Evolutionary conservation across 2,113 vertebrate genomes (phyloP).

Genomic region (Nestor notabilis): DNA sequence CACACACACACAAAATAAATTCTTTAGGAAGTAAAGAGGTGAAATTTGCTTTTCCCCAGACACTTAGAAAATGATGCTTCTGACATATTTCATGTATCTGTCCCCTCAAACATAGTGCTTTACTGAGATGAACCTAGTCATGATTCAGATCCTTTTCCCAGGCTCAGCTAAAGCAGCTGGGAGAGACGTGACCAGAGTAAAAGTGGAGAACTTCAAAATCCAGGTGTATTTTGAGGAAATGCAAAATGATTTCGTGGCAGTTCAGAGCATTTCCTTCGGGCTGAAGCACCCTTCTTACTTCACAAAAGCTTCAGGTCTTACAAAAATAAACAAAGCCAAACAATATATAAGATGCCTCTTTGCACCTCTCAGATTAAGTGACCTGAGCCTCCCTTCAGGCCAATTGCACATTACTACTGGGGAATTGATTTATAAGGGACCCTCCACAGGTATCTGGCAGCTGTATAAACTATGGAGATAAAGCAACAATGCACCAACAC

Average conservation of each 20-base stretch:
- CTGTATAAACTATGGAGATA: constrained; percentile 49
- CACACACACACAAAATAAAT: background rate
- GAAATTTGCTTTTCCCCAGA: constrained; percentile 14
- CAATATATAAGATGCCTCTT: constrained; percentile 13
- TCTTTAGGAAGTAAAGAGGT: constrained; percentile 13
- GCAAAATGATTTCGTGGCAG: background rate
- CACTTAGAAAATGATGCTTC: background rate
- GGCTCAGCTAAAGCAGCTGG: constrained; percentile 31
- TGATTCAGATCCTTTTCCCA: constrained; percentile 72
- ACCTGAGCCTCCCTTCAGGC: constrained; percentile 27
- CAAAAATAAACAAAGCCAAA: constrained; percentile 41
- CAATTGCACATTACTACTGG: background rate
- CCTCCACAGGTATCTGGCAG: constrained; percentile 53
- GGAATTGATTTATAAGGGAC: constrained; percentile 37
- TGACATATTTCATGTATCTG: background rate
- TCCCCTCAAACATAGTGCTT: constrained; percentile 5
- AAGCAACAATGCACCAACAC: background rate
- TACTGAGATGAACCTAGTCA: constrained; percentile 32
- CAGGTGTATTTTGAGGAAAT: background rate
- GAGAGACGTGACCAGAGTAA: constrained; percentile 41
- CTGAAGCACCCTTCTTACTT: background rate
- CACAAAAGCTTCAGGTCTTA: background rate
- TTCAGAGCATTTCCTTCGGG: background rate
- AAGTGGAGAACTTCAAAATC: background rate
- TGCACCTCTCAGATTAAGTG: constrained; percentile 33